These are phyloP conservation scores for Dendrolimus kikuchii DNA, from an alignment of 1,140 invertebrate species.

Conservation along the genomic window DNA sequence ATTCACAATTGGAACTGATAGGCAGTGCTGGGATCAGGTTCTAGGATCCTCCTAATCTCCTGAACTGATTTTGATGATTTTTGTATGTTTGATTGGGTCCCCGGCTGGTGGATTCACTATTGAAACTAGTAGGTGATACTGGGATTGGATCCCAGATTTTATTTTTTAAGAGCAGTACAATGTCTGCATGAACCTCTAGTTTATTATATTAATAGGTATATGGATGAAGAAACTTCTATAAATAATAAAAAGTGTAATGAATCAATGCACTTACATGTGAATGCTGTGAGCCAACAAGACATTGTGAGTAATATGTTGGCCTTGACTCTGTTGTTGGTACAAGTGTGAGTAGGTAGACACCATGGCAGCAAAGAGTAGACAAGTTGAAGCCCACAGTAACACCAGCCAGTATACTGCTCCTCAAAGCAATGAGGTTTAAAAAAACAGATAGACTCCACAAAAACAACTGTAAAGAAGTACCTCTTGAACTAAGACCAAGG, in stretches of 20 bases:
- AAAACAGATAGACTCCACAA: conserved; percentile 78
- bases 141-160: too few relatives aligned
- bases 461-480: conserved; percentile 78
- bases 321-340: conserved; percentile 72
- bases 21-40: too few relatives aligned
- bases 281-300: conserved; percentile 69
- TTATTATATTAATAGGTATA: too few relatives aligned
- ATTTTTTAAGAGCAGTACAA: too few relatives aligned
- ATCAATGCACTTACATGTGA: conserved; percentile 62
- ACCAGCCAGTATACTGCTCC: conserved; percentile 58
- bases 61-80: too few relatives aligned
- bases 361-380: conserved; percentile 70
- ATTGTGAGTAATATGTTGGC: conserved; percentile 65
- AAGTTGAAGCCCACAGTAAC: conserved; percentile 64
- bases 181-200: too few relatives aligned
- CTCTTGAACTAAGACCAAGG: conserved; percentile 78
- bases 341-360: conserved; percentile 76
- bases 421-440: conserved; percentile 73
- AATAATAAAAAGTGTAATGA: neutral
- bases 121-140: too few relatives aligned
- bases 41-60: too few relatives aligned
- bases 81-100: too few relatives aligned
- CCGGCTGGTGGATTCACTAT: too few relatives aligned
- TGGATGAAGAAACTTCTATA: neutral
- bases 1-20: too few relatives aligned